Evolutionary conservation across 2,888 invertebrate species (phyloP).

Genomic region (Druceiella hillmani): DNA sequence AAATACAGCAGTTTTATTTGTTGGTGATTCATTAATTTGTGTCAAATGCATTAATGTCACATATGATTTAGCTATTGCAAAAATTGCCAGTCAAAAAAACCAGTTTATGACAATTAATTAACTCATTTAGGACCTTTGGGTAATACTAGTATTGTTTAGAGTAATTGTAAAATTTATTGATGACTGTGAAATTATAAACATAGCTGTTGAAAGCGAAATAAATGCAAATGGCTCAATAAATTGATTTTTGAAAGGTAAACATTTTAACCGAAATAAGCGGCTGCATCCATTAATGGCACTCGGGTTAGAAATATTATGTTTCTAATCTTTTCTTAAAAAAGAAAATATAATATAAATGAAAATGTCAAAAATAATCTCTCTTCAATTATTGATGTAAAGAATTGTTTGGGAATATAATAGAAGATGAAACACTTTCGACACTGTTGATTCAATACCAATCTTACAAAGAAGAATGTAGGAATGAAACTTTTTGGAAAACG

Average conservation of each 20-base stretch:
- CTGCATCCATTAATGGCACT: slow-evolving; percentile 19
- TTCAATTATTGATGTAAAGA: slow-evolving; percentile 4
- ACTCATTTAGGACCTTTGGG: no score
- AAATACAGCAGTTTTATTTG: slow-evolving; percentile 4
- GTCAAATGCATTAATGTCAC: no score
- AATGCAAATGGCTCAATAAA: no score
- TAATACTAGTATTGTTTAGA: no score
- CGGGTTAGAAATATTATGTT: slow-evolving; percentile 18
- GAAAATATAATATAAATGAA: slow-evolving; percentile 6
- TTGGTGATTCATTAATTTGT: no score
- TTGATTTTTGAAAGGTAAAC: no score
- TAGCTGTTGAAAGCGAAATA: no score
- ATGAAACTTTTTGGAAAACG: slow-evolving; percentile 7
- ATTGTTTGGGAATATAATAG: slow-evolving; percentile 8
- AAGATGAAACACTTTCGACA: neutral
- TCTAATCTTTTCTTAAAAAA: slow-evolving; percentile 13
- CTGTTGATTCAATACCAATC: neutral
- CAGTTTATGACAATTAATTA: no score
- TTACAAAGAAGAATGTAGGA: slow-evolving; percentile 4
- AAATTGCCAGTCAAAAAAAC: no score
- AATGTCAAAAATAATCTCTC: slow-evolving; percentile 3
- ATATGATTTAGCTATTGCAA: no score
- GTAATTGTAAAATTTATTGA: no score
- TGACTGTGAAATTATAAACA: no score
- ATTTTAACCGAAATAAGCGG: slow-evolving; percentile 9